Evolutionary conservation across 2,797 vertebrate species (phyloP).

Genomic region (Acipenser oxyrinchus): DNA sequence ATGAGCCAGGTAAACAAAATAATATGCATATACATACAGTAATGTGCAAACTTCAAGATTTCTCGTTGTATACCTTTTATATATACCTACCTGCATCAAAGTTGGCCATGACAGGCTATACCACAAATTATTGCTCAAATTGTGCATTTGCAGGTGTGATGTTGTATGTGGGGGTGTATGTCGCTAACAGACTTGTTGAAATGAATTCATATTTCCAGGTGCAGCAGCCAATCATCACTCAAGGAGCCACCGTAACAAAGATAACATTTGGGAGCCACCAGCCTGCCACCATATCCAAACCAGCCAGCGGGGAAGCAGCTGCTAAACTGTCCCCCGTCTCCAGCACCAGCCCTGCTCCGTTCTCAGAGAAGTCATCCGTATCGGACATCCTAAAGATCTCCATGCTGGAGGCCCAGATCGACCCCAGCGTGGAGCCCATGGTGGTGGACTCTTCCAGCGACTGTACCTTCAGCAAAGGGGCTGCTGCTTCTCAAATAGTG

Average conservation of each 20-base stretch:
- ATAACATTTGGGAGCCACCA: constrained; percentile 82
- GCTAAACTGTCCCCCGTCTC: constrained; percentile 74
- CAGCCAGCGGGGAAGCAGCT: constrained; percentile 67
- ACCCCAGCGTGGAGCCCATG: constrained; percentile 74
- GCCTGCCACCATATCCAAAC: constrained; percentile 67
- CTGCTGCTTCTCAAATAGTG: constrained; percentile 41
- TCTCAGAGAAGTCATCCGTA: constrained; percentile 69
- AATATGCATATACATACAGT: too few relatives aligned
- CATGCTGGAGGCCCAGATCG: constrained; percentile 94
- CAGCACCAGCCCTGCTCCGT: constrained; percentile 53
- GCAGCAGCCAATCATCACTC: constrained; percentile 84
- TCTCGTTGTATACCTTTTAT: too few relatives aligned
- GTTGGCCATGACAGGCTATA: too few relatives aligned
- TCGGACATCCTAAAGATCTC: constrained; percentile 95
- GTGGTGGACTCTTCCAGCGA: constrained; percentile 78
- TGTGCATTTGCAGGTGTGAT: too few relatives aligned
- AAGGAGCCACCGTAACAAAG: constrained; percentile 87
- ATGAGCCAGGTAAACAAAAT: constrained; percentile 72
- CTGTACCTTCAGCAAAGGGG: constrained; percentile 54
- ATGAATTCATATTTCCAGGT: constrained; percentile 41
- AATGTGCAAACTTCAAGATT: too few relatives aligned
- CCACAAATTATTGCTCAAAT: too few relatives aligned
- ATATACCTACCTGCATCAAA: too few relatives aligned
- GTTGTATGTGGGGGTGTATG: too few relatives aligned
- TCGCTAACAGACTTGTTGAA: too few relatives aligned